These are phyloP conservation scores for Stegophylla sp. DNA, from an alignment of 2,888 invertebrate genomes.

Conservation along the genomic window DNA sequence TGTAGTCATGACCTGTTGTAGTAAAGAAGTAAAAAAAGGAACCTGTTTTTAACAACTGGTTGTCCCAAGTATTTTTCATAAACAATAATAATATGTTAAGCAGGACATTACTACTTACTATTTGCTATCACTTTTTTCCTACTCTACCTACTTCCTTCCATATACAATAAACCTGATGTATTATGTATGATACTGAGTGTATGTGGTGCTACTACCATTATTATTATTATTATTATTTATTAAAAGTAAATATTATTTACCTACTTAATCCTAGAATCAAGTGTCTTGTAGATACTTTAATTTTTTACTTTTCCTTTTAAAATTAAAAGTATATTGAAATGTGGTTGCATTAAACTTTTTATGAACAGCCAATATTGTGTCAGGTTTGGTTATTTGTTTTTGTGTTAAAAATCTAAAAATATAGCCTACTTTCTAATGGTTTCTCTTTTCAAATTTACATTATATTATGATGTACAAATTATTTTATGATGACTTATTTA, in stretches of 20 bases:
- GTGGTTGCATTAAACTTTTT: not conserved
- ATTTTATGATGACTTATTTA: too few species aligned
- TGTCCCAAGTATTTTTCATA: conserved; percentile 9
- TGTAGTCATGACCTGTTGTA: too few species aligned
- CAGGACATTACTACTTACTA: conserved; percentile 17
- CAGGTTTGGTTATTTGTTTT: not conserved
- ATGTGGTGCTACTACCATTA: too few species aligned
- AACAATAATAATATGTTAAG: not conserved
- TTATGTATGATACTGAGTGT: too few species aligned
- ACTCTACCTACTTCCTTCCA: too few species aligned
- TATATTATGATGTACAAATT: not conserved
- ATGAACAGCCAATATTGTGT: not conserved
- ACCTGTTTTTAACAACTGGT: conserved; percentile 32
- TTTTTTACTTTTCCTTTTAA: conserved; percentile 1
- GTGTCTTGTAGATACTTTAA: conserved; percentile 4
- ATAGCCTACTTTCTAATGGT: conserved; percentile 39
- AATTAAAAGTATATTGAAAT: not conserved
- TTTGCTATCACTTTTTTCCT: conserved; percentile 22
- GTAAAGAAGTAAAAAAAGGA: not conserved
- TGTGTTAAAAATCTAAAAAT: not conserved
- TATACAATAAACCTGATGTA: too few species aligned
- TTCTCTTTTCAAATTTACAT: conserved; percentile 28
- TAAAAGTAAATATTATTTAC: not conserved
- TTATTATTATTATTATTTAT: not conserved
- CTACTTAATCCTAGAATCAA: not conserved